Percentiles rank a stretch among this genome's conserved stretches.
These are phyloP conservation scores for Microcaecilia unicolor DNA, from an alignment of 2,797 vertebrate species.

Conservation along the genomic window DNA sequence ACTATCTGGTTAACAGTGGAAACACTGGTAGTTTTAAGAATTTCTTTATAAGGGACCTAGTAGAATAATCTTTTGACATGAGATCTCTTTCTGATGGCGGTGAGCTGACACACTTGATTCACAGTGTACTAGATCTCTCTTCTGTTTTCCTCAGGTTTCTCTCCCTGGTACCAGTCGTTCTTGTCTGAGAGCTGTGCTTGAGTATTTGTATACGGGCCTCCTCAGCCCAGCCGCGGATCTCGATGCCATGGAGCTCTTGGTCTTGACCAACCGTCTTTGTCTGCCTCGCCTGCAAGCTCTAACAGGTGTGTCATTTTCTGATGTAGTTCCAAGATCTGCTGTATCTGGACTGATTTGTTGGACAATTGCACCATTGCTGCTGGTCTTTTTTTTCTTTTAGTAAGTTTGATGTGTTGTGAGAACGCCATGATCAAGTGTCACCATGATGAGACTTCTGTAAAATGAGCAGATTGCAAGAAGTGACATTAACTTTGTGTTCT, in stretches of 20 bases:
- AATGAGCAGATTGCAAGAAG: too few relatives aligned
- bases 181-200: constrained; percentile 72
- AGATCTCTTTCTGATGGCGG: too few relatives aligned
- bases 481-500: too few relatives aligned
- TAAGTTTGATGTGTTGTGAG: background rate
- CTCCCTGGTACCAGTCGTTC: constrained; percentile 70
- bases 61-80: background rate
- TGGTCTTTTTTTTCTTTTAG: fast-evolving
- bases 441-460: too few relatives aligned
- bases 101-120: too few relatives aligned
- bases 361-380: background rate
- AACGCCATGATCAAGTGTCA: fast-evolving
- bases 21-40: too few relatives aligned
- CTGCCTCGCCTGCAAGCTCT: constrained; percentile 76
- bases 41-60: too few relatives aligned
- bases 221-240: constrained; percentile 64
- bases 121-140: too few relatives aligned
- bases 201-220: constrained; percentile 77
- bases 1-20: too few relatives aligned
- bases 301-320: constrained; percentile 52
- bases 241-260: constrained; percentile 72
- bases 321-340: fast-evolving
- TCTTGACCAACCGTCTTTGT: constrained; percentile 78
- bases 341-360: background rate
- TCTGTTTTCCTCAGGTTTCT: constrained; percentile 50